These are phyloP conservation scores for Andrena hattorfiana DNA, from an alignment of 2,888 invertebrate species.

Conservation along the genomic window DNA sequence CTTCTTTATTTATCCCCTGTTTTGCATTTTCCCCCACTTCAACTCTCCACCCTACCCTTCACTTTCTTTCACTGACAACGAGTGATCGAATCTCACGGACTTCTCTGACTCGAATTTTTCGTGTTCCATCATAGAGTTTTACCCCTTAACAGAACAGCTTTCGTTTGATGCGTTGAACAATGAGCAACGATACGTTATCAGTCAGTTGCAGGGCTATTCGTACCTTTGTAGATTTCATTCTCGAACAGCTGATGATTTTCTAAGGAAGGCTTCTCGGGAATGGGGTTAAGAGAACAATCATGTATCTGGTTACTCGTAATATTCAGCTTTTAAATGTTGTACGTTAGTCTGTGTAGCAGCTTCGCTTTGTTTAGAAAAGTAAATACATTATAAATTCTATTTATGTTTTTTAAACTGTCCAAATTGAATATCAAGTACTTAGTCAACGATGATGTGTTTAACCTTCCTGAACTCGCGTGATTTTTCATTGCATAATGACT, in stretches of 20 bases:
- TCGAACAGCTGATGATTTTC: neutral
- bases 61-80: slow-evolving; percentile 55
- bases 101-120: neutral
- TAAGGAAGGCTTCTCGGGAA: neutral
- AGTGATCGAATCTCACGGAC: slow-evolving; percentile 5
- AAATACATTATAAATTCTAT: too few species aligned
- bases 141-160: neutral
- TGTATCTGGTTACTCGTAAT: too few species aligned
- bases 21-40: slow-evolving; percentile 1
- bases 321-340: too few species aligned
- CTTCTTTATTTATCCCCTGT: neutral
- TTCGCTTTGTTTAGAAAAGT: too few species aligned
- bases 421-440: too few species aligned
- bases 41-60: neutral
- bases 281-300: too few species aligned
- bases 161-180: neutral
- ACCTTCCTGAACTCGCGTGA: too few species aligned
- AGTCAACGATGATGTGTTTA: too few species aligned
- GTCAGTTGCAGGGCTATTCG: neutral
- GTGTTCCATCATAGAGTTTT: neutral
- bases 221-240: neutral
- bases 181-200: neutral
- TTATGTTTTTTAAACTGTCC: too few species aligned
- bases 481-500: too few species aligned
- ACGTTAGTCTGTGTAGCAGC: too few species aligned